A percentile compares a stretch with the other conserved stretches of the same genome.
phyloP scores from a whole-genome alignment of 2,113 vertebrate species.

The Phycodurus eques region DNA sequence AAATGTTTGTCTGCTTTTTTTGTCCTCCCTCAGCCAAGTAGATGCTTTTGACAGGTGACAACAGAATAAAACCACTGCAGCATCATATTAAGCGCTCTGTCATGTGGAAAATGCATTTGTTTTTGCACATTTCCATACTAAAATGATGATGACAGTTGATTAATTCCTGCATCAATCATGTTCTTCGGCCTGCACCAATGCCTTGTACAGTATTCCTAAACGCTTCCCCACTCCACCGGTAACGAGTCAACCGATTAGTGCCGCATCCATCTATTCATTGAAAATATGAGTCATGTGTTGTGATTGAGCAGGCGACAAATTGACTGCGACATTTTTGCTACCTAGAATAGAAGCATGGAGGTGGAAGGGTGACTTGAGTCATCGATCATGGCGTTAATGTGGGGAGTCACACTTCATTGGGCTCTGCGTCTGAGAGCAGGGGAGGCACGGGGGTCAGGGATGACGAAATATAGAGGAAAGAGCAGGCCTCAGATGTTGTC shows the following conservation, averaged over 20 bases:
- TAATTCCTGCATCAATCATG: conserved; percentile 40
- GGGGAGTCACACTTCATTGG: conserved; percentile 44
- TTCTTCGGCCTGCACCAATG: conserved; percentile 4
- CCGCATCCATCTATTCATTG: conserved; percentile 16
- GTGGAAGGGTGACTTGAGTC: conserved; percentile 32
- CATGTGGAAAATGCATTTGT: conserved; percentile 11
- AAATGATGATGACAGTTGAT: conserved; percentile 47
- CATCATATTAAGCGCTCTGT: conserved; percentile 20
- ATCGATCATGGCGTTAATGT: conserved; percentile 49
- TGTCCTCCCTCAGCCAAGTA: neutral
- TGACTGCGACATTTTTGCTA: conserved; percentile 3
- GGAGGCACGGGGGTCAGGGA: conserved; percentile 13
- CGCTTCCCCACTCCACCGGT: neutral
- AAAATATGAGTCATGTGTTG: conserved; percentile 46
- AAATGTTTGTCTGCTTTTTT: neutral
- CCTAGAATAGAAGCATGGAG: conserved; percentile 47
- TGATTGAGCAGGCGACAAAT: conserved; percentile 41
- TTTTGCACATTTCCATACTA: conserved; percentile 14
- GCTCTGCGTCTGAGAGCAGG: conserved; percentile 21
- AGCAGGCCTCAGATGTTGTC: conserved; percentile 20
- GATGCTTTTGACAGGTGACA: conserved; percentile 10
- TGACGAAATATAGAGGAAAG: conserved; percentile 2
- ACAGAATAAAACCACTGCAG: neutral
- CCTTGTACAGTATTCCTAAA: conserved; percentile 10
- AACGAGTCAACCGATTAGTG: conserved; percentile 45